Evolutionary conservation across 2,113 vertebrate species (phyloP), one percentile per base, ranked within the genome.

Genomic region (Agelaius phoeniceus): DNA sequence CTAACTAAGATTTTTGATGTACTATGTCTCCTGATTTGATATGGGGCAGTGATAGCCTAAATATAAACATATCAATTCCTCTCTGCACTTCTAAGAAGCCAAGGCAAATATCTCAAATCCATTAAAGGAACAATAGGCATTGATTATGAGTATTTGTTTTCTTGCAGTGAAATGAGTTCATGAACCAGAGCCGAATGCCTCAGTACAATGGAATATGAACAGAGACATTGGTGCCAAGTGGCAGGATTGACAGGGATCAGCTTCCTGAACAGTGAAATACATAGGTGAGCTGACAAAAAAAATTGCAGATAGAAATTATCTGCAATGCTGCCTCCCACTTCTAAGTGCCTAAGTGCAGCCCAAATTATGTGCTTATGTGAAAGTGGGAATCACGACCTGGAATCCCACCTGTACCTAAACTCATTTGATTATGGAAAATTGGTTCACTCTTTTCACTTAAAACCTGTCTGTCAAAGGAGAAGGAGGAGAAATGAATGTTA

Each of bases 371-470:
- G n/a, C 59, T 93, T 90, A n/a, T 46, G 33, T 84, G 67, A 90
- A 91, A 93, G 82, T 46, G 58, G 62, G 49, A 77, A 84, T 95
- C 83, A 79, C 54, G 86, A 68, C 43, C 72, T 67, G 61, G 84
- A 91, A 94, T 81, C 65, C 51, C 54, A 62, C 69, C 72, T 88
- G 59, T 82, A 73, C 63, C 85, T 91, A 58, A 79, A 86, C 13
- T 75, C 44, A 44, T 91, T 81, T 96, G 84, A 93, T 91, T 84
- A 78, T 67, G 67, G 72, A 88, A 94, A 90, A 92, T 86, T 69
- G 46, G 23, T 88, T 93, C 67, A 55, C 31, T 86, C 43, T 93
- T 91, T 93, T 90, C 63, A 62, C 61, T 94, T 73, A 71, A 84
- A 95, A 76, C 35, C 30, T 88, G 67, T 58, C 90, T 92, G 76